Conservation (phyloP, 2,113 vertebrate species). For the Cacatua alba region DNA sequence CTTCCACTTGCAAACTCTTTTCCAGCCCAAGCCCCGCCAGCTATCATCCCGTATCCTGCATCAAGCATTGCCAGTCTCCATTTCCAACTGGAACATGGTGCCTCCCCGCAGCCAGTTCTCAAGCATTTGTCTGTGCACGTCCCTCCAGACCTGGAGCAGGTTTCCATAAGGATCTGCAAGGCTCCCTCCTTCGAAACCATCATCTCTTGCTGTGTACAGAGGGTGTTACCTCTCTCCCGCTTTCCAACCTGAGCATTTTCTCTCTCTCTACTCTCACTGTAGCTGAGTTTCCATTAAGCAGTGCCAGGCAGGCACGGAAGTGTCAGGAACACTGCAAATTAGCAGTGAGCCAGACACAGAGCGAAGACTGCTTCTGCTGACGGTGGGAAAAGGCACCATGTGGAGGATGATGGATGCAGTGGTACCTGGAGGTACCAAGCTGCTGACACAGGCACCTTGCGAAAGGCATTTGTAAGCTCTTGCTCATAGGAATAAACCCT, state of each 20-base stretch:
- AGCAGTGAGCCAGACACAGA: not conserved
- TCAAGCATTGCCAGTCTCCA: not conserved
- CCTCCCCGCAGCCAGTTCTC: not conserved
- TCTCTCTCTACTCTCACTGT: not conserved
- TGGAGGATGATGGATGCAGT: accelerated
- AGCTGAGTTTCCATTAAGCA: not conserved
- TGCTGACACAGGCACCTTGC: not conserved
- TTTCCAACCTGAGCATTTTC: not conserved
- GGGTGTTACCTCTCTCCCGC: not conserved
- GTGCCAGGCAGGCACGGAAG: not conserved
- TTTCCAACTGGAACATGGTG: not conserved
- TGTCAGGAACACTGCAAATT: accelerated
- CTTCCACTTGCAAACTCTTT: not conserved
- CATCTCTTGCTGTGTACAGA: not conserved
- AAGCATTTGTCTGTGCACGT: not conserved
- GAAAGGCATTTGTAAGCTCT: not conserved
- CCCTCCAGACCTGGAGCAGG: not conserved
- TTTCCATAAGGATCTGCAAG: not conserved
- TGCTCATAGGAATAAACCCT: not conserved
- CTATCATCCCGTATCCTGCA: not conserved
- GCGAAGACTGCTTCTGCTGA: not conserved
- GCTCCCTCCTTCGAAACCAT: not conserved
- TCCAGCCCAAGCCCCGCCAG: not conserved
- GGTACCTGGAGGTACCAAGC: not conserved
- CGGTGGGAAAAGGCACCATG: not conserved